Base-by-base conservation (phyloP, 2,888 invertebrate genomes). In the Torymus tubicola region DNA sequence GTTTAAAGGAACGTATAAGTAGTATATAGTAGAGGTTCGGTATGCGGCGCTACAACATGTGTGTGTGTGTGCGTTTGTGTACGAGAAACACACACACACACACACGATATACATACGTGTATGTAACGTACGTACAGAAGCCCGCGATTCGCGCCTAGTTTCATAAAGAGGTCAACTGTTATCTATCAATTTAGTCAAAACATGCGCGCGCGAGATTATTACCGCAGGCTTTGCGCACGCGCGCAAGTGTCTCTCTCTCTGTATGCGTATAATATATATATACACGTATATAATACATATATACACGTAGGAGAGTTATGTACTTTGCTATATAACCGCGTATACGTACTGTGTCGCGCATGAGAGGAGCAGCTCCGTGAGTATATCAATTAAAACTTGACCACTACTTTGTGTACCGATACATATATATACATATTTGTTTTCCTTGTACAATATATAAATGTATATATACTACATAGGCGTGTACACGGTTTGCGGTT, bases 181-280 rank as follows among this genome's bases (percentile, higher is more conserved):
- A 82, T 82, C 82, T 82, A 76, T 78, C 80, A 78, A 82, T 82
- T 82, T 78, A 78, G 78, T 80, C 82, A 80, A 80, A 82, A 80
- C 80, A 80, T 61, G 76, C 72, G 72, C 61, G 78, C 68, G 72
- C 61, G 72, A 70, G 80, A 76, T 80, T 71, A 77, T 77, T 72
- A n/a, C 64, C 14, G 52, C 50, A 31, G 11, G 52, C n/a, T 21
- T 21, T 21, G 21, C 21, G 21, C 18, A 10, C n/a, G 57, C 53
- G 50, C 50, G 16, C 18, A 57, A 42, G 42, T 42, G 13, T n/a
- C 57, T 42, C 21, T 21, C 18, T 50, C 21, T 21, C 18, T 50
- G 52, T 18, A 24, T 10, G 13, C 42, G 55, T 42, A 5, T 14
- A 8, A 52, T 52, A 14, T 16, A 1, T 11, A 55, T 53, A 11